Conservation (phyloP, 1,140 invertebrate species). For the Tetragnatha versicolor region DNA sequence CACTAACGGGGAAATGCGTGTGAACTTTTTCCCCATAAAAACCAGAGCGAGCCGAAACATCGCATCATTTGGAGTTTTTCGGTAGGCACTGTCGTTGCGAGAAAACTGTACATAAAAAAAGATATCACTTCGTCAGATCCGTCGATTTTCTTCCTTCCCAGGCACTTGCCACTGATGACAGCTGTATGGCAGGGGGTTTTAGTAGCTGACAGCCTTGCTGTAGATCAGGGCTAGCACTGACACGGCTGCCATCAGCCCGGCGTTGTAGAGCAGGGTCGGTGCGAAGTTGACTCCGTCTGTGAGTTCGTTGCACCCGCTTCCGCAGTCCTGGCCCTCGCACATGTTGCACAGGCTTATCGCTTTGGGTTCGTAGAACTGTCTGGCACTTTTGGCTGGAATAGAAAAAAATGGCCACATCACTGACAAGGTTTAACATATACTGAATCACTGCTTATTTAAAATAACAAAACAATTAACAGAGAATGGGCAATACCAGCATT, state of each 20-base stretch:
- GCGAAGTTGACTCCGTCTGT: conserved; percentile 5
- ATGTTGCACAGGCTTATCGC: conserved; percentile 77
- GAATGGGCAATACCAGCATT: too few relatives aligned
- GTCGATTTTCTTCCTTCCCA: neutral
- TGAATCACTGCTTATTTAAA: too few relatives aligned
- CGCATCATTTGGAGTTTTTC: neutral
- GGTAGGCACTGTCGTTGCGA: conserved; percentile 40
- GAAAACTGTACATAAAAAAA: conserved; percentile 36
- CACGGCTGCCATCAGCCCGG: neutral
- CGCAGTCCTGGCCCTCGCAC: conserved; percentile 76
- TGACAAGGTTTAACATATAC: too few relatives aligned
- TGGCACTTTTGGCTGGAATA: conserved; percentile 72
- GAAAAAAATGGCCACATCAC: too few relatives aligned
- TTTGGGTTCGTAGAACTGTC: conserved; percentile 78
- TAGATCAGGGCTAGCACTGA: neutral
- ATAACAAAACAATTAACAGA: too few relatives aligned
- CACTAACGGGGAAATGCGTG: too few relatives aligned
- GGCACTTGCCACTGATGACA: neutral
- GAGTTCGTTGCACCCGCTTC: conserved; percentile 32
- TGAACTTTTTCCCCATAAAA: too few relatives aligned
- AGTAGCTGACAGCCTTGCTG: neutral
- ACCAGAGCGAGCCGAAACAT: too few relatives aligned
- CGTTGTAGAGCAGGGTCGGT: neutral
- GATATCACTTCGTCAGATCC: conserved; percentile 25
- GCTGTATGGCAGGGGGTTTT: neutral